Evolutionary conservation across 2,888 invertebrate genomes (phyloP).

Genomic region (Hydrotaea cyrtoneurina): DNA sequence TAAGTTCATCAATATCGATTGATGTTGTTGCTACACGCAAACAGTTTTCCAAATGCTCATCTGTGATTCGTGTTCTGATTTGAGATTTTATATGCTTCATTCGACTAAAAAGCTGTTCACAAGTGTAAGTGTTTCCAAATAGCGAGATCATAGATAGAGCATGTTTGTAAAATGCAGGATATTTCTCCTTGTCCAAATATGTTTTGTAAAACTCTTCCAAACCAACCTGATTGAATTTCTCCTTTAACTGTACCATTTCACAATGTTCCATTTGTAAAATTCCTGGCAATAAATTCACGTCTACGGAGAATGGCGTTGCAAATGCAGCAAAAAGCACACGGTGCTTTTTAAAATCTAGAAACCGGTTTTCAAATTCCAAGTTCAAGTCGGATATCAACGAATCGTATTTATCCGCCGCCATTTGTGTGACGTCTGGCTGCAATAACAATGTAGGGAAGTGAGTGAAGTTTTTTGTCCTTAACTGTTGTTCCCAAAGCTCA

Average conservation of each 20-base stretch:
- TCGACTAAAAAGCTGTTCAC: constrained; percentile 2
- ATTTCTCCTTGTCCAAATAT: constrained; percentile 62
- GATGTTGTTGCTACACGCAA: constrained; percentile 4
- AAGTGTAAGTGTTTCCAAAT: constrained; percentile 56
- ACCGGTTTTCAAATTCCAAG: constrained; percentile 29
- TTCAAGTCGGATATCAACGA: constrained; percentile 53
- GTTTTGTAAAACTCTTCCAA: constrained; percentile 61
- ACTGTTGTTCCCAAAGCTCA: constrained; percentile 35
- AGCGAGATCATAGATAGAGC: constrained; percentile 59
- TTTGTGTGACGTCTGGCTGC: too few species aligned
- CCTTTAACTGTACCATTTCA: constrained; percentile 19
- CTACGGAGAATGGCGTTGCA: constrained; percentile 62
- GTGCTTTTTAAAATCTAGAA: too few species aligned
- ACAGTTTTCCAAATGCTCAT: background rate
- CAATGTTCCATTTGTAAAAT: constrained; percentile 62
- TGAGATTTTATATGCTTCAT: too few species aligned
- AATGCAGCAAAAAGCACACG: constrained; percentile 50
- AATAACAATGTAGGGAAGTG: too few species aligned
- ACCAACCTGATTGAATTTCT: constrained; percentile 58
- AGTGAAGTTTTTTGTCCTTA: constrained; percentile 14
- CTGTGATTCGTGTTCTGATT: too few species aligned
- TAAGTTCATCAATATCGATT: too few species aligned
- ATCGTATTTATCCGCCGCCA: background rate
- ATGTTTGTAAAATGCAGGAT: constrained; percentile 63
- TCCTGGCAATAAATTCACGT: constrained; percentile 59